Base-by-base conservation (phyloP, 2,113 vertebrate species). In the Catharus bicknelli region DNA sequence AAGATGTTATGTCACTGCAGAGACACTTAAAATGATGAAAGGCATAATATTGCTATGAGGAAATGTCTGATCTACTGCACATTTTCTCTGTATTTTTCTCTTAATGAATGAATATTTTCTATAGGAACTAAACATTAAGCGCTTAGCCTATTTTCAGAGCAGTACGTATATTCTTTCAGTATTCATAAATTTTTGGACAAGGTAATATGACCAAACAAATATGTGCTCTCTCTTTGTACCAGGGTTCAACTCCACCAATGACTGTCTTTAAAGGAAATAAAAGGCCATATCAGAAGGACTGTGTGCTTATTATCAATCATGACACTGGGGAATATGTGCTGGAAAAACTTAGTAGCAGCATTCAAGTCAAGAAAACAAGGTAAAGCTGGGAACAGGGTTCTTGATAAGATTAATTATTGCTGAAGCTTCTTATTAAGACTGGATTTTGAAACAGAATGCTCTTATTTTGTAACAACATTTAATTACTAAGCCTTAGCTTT, bases 341-440 rank as follows among this genome's bases (percentile, higher is more conserved):
- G 97, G 99, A 99, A 95, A 99, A 99, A 90, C 98, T 99, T 74
- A 99, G 98, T 96, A 99, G 99, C 98, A 99, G 98, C 97, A 99
- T 99, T 95, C 99, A 99, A 93, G 99, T 99, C 87, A 99, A 99
- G 98, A 99, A 99, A 94, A 99, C 99, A 84, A 99, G 99, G 99
- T 99, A 95, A 97, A 97, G 17, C 91, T 92, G 47, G 63, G 68
- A 53, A 45, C 17, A 34, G 69, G 42, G 19, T 75, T 82, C 48
- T 87, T 79, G 53, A 43, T 26, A 61, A 14, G 38, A 54, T 54
- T 63, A 73, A 70, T 78, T 85, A 36, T 32, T 87, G 77, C 45
- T 76, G 64, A 69, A 82, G 20, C 87, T 87, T 95, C 30, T 78
- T 78, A 22, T 30, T 86, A 51, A 83, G 78, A 5, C n/a, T 55